Evolutionary conservation across 1,140 invertebrate species (phyloP).

Genomic region (Teleopsis dalmanni): DNA sequence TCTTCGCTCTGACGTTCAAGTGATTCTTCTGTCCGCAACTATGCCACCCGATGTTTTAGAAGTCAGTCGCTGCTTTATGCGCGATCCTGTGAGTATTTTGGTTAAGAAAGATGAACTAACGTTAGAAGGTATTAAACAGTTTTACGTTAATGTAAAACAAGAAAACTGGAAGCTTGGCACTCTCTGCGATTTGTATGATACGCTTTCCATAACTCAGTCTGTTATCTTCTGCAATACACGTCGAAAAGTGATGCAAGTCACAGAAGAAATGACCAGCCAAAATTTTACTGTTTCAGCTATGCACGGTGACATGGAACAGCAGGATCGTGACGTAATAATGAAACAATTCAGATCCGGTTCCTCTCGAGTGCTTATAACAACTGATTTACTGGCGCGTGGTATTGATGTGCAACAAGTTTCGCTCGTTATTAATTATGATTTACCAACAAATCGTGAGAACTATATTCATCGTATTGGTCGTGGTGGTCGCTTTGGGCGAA

Average conservation of each 20-base stretch:
- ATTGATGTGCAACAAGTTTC: constrained; percentile 99
- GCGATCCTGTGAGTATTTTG: constrained; percentile 89
- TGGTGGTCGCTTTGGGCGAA: constrained; percentile 98
- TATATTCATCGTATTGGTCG: constrained; percentile 99
- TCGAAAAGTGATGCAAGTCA: constrained; percentile 92
- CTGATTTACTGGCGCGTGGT: constrained; percentile 92
- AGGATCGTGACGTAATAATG: constrained; percentile 96
- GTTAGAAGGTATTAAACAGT: constrained; percentile 99
- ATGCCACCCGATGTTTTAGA: constrained; percentile 97
- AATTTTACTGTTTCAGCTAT: constrained; percentile 99
- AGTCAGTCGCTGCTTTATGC: constrained; percentile 96
- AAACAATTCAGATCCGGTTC: constrained; percentile 96
- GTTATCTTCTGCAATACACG: constrained; percentile 99
- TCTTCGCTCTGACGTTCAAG: constrained; percentile 84
- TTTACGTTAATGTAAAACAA: constrained; percentile 90
- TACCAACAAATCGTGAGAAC: constrained; percentile 96
- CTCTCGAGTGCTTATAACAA: constrained; percentile 94
- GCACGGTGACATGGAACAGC: constrained; percentile 99
- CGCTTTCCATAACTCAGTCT: constrained; percentile 96
- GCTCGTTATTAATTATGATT: constrained; percentile 97
- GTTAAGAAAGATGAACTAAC: constrained; percentile 99
- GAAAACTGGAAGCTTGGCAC: constrained; percentile 99
- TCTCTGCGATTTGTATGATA: constrained; percentile 95
- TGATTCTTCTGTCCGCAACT: constrained; percentile 95
- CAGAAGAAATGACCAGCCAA: constrained; percentile 86